phyloP scores from a whole-genome alignment of 2,888 invertebrate genomes.

The Ophion ellenae region DNA sequence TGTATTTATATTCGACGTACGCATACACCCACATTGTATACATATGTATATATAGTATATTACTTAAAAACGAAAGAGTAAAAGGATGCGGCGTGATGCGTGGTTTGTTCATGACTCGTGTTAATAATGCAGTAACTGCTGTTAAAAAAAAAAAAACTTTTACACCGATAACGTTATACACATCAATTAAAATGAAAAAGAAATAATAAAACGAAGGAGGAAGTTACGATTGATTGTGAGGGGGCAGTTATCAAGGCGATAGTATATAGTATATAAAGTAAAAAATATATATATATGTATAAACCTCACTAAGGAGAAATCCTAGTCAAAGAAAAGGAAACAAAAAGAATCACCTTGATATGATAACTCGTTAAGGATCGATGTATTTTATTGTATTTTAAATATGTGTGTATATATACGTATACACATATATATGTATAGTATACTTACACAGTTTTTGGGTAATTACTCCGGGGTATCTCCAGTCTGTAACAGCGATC shows the following conservation, averaged over 20 bases:
- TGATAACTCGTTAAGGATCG: slow-evolving; percentile 73
- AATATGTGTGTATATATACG: slow-evolving; percentile 52
- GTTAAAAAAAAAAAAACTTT: slow-evolving; percentile 68
- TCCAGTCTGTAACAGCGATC: slow-evolving; percentile 41
- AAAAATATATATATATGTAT: slow-evolving; percentile 65
- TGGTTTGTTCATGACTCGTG: slow-evolving; percentile 69
- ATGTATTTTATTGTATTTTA: slow-evolving; percentile 74
- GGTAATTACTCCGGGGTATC: slow-evolving; percentile 41
- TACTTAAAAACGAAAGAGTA: slow-evolving; percentile 60
- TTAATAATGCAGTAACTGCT: slow-evolving; percentile 73
- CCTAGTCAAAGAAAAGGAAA: slow-evolving; percentile 76
- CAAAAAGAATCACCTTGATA: slow-evolving; percentile 57
- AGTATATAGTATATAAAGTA: slow-evolving; percentile 71
- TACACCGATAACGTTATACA: slow-evolving; percentile 70
- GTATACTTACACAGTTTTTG: slow-evolving; percentile 47
- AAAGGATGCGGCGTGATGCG: slow-evolving; percentile 56
- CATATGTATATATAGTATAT: slow-evolving; percentile 64
- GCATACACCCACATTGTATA: slow-evolving; percentile 63
- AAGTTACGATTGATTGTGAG: slow-evolving; percentile 63
- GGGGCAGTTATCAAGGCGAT: slow-evolving; percentile 68
- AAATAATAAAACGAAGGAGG: slow-evolving; percentile 60
- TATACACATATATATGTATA: slow-evolving; percentile 34
- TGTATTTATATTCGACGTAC: slow-evolving; percentile 64
- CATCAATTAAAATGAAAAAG: slow-evolving; percentile 71
- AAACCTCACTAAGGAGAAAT: slow-evolving; percentile 77